phyloP scores from a whole-genome alignment of 2,888 invertebrate species.

The Periphyllus acericola region DNA sequence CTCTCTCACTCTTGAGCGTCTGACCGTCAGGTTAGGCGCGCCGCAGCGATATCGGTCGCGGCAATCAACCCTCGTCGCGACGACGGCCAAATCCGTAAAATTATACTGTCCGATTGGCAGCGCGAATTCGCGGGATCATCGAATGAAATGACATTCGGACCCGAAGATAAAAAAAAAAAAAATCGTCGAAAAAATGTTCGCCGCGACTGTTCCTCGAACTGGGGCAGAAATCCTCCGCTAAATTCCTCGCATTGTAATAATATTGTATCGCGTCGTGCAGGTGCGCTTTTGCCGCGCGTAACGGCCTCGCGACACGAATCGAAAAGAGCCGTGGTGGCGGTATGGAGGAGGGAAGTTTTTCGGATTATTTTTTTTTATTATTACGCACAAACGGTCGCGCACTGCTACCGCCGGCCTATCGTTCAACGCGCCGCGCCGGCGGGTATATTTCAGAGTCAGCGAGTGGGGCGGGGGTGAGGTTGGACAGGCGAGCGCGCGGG shows the following conservation, averaged over 20 bases:
- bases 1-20: neutral
- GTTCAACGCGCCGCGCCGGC: neutral
- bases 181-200: neutral
- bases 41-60: neutral
- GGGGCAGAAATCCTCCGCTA: no score
- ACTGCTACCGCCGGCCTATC: neutral
- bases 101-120: no score
- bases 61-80: neutral
- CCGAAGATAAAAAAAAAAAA: no score
- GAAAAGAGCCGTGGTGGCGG: neutral
- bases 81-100: neutral
- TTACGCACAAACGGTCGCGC: neutral
- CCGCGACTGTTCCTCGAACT: no score
- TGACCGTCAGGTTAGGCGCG: neutral
- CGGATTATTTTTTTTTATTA: neutral
- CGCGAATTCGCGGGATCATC: no score
- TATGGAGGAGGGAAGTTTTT: neutral
- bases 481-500: neutral
- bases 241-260: no score
- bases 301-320: neutral
- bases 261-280: no score
- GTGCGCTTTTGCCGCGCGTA: neutral
- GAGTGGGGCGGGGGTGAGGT: neutral
- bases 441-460: neutral
- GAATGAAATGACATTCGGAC: no score